phyloP scores from a whole-genome alignment of 2,888 invertebrate species.

The Chymomyza amoena region DNA sequence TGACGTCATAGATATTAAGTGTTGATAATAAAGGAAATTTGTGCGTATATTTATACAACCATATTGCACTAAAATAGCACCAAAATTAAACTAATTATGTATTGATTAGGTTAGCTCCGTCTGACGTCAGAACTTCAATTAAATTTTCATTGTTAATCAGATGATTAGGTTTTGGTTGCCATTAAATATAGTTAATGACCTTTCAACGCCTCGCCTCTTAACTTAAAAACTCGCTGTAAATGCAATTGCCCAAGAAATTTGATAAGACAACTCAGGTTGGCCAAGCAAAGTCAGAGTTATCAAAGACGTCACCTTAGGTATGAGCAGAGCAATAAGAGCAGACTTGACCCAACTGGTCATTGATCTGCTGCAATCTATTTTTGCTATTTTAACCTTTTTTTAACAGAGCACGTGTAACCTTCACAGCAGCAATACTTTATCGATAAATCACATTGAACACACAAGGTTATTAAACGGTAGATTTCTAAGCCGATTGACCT shows the following conservation, averaged over 20 bases:
- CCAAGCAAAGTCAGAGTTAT: too few relatives aligned
- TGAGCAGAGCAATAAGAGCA: too few relatives aligned
- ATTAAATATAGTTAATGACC: constrained; percentile 28
- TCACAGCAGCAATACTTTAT: too few relatives aligned
- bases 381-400: too few relatives aligned
- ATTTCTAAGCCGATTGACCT: too few relatives aligned
- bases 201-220: constrained; percentile 52
- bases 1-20: constrained; percentile 54
- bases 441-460: too few relatives aligned
- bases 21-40: constrained; percentile 40
- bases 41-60: background rate
- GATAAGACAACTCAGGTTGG: constrained; percentile 46
- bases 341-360: too few relatives aligned
- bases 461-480: too few relatives aligned
- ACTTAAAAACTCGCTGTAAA: constrained; percentile 12
- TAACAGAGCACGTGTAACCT: too few relatives aligned
- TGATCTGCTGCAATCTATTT: too few relatives aligned
- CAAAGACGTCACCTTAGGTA: too few relatives aligned
- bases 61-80: constrained; percentile 37
- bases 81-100: constrained; percentile 54
- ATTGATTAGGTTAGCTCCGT: constrained; percentile 47
- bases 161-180: constrained; percentile 31
- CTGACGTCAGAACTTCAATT: constrained; percentile 55
- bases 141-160: constrained; percentile 54
- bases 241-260: constrained; percentile 59